These are phyloP conservation scores for Tragelaphus eurycerus DNA, from an alignment of 2,797 vertebrate genomes.

Conservation along the genomic window DNA sequence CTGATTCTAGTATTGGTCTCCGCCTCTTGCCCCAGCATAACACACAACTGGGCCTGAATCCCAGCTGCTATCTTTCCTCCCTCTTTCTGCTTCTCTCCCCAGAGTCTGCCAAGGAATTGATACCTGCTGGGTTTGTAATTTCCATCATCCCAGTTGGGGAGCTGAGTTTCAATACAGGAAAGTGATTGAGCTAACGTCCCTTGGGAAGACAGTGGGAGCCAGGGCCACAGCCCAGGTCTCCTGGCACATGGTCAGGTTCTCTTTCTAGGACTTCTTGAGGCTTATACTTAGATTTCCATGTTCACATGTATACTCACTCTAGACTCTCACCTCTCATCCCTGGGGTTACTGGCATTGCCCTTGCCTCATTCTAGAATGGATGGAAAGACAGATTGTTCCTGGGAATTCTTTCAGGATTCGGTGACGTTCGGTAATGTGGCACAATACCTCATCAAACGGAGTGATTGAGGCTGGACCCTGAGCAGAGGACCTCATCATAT, in stretches of 20 bases:
- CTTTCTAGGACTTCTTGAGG: constrained; percentile 19
- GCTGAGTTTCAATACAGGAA: neutral
- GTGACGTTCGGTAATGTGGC: neutral
- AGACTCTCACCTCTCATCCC: neutral
- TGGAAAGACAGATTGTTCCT: constrained; percentile 5
- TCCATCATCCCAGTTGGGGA: neutral
- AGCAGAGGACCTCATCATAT: constrained; percentile 23
- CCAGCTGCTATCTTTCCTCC: neutral
- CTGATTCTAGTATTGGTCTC: neutral
- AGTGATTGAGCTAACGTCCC: neutral
- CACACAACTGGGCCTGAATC: neutral
- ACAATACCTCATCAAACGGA: constrained; percentile 18
- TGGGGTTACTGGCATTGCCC: neutral
- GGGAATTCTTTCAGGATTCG: constrained; percentile 65
- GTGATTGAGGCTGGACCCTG: neutral
- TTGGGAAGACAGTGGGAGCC: neutral
- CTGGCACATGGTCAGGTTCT: neutral
- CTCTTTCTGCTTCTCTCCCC: neutral
- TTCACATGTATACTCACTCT: neutral
- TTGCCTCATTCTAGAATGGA: neutral
- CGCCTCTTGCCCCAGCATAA: constrained; percentile 43
- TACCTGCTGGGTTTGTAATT: neutral
- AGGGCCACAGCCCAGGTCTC: neutral
- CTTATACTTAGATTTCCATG: neutral
- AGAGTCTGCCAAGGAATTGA: neutral